phyloP scores from a whole-genome alignment of 2,888 invertebrate species.

The Graphium colonna region DNA sequence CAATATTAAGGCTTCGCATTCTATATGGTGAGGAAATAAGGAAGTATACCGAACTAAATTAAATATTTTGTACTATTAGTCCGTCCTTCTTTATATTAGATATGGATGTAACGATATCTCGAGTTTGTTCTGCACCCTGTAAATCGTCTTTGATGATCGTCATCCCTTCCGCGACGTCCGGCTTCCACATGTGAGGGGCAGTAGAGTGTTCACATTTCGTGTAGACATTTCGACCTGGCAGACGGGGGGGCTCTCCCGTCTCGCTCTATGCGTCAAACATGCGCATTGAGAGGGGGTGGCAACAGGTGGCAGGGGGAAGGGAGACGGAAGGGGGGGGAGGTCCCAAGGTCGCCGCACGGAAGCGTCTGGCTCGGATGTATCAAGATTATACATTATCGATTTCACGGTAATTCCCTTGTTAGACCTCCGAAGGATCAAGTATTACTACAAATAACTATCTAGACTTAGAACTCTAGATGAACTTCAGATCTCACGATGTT shows the following conservation, averaged over 20 bases:
- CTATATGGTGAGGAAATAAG: too few species aligned
- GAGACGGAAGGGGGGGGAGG: constrained; percentile 35
- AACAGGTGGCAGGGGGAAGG: constrained; percentile 62
- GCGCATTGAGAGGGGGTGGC: constrained; percentile 59
- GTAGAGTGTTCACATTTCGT: constrained; percentile 74
- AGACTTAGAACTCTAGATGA: too few species aligned
- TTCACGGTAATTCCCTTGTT: constrained; percentile 45
- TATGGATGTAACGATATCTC: too few species aligned
- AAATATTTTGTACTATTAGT: too few species aligned
- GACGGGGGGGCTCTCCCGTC: constrained; percentile 54
- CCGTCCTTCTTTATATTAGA: too few species aligned
- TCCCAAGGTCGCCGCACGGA: constrained; percentile 74
- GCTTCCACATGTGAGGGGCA: constrained; percentile 36
- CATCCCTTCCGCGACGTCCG: constrained; percentile 38
- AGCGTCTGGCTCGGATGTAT: constrained; percentile 69
- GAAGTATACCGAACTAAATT: too few species aligned
- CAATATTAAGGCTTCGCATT: too few species aligned
- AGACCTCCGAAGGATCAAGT: too few species aligned
- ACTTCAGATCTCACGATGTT: too few species aligned
- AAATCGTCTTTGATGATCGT: constrained; percentile 1
- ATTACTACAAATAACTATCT: too few species aligned
- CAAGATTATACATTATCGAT: constrained; percentile 68
- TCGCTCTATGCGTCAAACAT: constrained; percentile 55
- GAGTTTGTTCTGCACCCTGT: too few species aligned
- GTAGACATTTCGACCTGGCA: constrained; percentile 75